Base-by-base conservation (phyloP, 2,113 vertebrate species). In the Pogona vitticeps region DNA sequence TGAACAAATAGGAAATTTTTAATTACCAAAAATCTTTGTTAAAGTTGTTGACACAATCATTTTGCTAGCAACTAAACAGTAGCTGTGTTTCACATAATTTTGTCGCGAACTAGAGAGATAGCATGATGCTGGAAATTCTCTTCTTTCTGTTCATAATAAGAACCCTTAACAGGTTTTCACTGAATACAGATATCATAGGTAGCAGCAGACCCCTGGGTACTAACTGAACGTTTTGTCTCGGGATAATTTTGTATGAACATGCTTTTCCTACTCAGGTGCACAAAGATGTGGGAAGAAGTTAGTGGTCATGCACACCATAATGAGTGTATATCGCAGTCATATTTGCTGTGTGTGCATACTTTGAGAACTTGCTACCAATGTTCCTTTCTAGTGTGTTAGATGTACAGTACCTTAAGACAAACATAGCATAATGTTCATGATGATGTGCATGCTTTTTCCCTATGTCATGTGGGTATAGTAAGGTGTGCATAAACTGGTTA, bases 11-110 rank as follows among this genome's bases (percentile, higher is more conserved):
- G 46, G 46, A 52, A 52, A 52, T 52, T 52, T 52, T 52, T 6
- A 52, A 52, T 52, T 52, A 10, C 46, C 46, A 52, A 52, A 77
- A 76, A 89, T 93, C 59, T 86, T 72, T 95, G 94, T 92, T 95
- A 92, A 93, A 93, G 90, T 88, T 63, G 89, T 63, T 87, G 91
- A 94, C 88, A 90, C 58, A 90, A 83, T 90, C 73, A 71, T 88
- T 89, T 87, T 90, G 79, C 78, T 87, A 84, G 84, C 72, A 90
- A 23, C 86, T 88, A 93, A 85, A 88, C 42, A 89, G 59, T 90
- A 85, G 87, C 85, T 88, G 52, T 86, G 0, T 76, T 91, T 90
- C 76, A 77, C 38, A 15, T 10, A 86, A 84, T 13, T n/a, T 33
- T 70, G 68, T 70, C 23, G 6, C 56, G 63, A 78, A 68, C 15